Conservation (phyloP, 2,797 vertebrate species). For the Sebastes cheni region DNA sequence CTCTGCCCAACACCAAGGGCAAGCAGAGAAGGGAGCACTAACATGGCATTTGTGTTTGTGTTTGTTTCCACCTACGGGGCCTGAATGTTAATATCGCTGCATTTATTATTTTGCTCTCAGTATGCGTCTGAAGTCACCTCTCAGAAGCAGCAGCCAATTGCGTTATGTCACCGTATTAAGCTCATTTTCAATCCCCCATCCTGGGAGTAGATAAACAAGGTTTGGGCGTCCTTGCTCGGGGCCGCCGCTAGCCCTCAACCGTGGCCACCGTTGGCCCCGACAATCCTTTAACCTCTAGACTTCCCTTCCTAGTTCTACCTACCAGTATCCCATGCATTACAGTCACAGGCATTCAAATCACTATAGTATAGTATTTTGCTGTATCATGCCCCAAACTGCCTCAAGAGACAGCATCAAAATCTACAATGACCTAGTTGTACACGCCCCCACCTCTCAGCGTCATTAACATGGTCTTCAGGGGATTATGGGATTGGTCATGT, state of each 20-base stretch:
- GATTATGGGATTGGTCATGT: not conserved
- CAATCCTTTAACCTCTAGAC: not conserved
- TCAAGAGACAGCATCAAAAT: not conserved
- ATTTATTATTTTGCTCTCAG: constrained; percentile 2
- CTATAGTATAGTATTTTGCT: not conserved
- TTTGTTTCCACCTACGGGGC: constrained; percentile 22
- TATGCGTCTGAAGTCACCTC: constrained; percentile 12
- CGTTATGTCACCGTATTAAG: constrained; percentile 34
- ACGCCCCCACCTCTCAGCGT: not conserved
- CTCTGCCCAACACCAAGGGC: constrained; percentile 12
- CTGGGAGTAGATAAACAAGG: constrained; percentile 28
- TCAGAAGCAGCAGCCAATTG: constrained; percentile 6
- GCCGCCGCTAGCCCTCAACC: not conserved
- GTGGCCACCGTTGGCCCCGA: not conserved
- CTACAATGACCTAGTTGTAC: not conserved
- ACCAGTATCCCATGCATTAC: not conserved
- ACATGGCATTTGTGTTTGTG: constrained; percentile 23
- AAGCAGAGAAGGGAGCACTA: not conserved
- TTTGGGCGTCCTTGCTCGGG: constrained; percentile 46
- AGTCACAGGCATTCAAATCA: not conserved
- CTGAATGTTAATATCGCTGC: constrained; percentile 27
- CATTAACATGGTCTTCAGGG: not conserved
- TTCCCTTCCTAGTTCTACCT: not conserved
- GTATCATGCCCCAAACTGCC: not conserved
- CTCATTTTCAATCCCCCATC: constrained; percentile 18